Base-by-base conservation (phyloP, 2,888 invertebrate genomes). In the Drosophila borborema region DNA sequence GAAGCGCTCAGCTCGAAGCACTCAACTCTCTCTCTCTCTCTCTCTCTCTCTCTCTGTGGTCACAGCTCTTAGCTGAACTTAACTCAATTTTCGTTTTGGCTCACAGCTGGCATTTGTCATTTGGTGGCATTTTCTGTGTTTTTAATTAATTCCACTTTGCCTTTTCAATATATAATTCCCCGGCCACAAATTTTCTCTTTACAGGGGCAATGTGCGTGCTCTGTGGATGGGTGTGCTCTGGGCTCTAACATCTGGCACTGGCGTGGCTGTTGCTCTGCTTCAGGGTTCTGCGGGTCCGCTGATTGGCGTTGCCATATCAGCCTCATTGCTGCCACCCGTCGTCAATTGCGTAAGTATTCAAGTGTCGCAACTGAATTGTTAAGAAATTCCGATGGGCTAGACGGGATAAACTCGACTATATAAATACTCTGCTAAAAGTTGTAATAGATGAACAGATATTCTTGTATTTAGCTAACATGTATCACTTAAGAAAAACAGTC, bases 281-380 rank as follows among this genome's bases (percentile, higher is more conserved):
- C 97, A 97, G 90, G 97, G 97, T 41, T 97, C 97, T 90, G 96
- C 96, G 46, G 97, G 97, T 0, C 97, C 97, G 0, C 93, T 97
- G 56, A 97, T 97, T 75, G 97, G 97, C 68, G 97, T 97, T 61
- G 97, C 97, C n/a, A 97, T 97, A 91, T 97, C 97, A 20, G 97
- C 97, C 0, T 97, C 97, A 0, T 93, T 97, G 60, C 92, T 97
- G 69, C 97, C 97, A 23, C 97, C 97, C 6, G 96, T 97, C 64
- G 97, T 97, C 31, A 97, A 97, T 93, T 96, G 97, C 89, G 97
- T 96, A 93, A 94, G 95, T 94, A 77, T 60, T 38, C 23, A 14
- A 14, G 9, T 10, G 3, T 16, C 38, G 20, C 23, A 34, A 36
- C 8, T 16, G 53, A 63, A 53, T 51, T n/a, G 20, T 18, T 14